Percentiles rank a stretch among this genome's conserved stretches.
Conservation (phyloP, 2,888 invertebrate genomes). For the Pseudococcus viburni region DNA sequence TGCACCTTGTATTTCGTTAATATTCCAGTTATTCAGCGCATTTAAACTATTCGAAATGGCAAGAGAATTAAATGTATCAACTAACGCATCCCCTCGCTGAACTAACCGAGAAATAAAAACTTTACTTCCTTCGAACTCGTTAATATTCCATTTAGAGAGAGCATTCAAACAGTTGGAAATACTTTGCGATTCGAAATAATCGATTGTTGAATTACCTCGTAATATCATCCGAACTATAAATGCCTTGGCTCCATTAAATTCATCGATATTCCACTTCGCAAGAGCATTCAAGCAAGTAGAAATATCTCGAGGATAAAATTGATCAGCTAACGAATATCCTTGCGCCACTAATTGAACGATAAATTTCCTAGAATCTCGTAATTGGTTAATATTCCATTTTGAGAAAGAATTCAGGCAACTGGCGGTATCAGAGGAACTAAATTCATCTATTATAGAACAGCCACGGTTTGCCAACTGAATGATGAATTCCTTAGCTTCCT, state of each 20-base stretch:
- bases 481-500: neutral
- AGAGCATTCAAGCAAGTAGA: neutral
- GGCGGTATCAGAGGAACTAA: neutral
- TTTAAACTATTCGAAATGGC: too few species aligned
- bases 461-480: neutral
- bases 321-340: neutral
- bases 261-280: neutral
- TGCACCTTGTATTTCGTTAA: too few species aligned
- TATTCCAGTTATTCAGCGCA: too few species aligned
- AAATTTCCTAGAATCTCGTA: neutral
- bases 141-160: neutral
- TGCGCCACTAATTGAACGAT: neutral
- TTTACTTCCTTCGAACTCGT: neutral
- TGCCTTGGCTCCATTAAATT: too few species aligned
- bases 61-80: too few species aligned
- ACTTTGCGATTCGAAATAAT: neutral
- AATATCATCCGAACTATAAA: too few species aligned
- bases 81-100: too few species aligned
- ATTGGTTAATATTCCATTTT: neutral
- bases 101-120: too few species aligned
- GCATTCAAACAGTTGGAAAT: too few species aligned
- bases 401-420: neutral
- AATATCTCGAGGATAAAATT: neutral
- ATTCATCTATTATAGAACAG: neutral
- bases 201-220: neutral